Evolutionary conservation across 1,140 invertebrate genomes (phyloP), one percentile per base, ranked within the genome.

Genomic region (Cydia splendana): DNA sequence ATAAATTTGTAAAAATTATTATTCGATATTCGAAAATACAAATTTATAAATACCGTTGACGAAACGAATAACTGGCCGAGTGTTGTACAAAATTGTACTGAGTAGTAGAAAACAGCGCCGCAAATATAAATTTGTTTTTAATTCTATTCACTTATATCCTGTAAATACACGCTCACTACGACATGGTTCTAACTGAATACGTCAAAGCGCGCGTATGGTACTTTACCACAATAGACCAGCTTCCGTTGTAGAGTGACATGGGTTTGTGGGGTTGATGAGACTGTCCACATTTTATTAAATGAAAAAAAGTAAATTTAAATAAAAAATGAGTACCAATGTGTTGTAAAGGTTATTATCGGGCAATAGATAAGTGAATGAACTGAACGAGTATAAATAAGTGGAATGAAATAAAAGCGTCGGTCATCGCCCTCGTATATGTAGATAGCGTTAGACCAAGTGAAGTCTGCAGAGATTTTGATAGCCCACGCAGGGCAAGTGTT

Each of bases 211-310:
- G 67, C 67, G 34, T 38, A 34, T 71, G 30, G 28, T 71, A 71
- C 67, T 71, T 42, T 71, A 38, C 45, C 67, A 71, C 67, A 71
- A 71, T 71, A 71, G 28, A 2, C 15, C 67, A 71, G 67, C 67
- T 38, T 71, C 67, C 67, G 30, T 34, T 20, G 67, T 62, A 71
- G 30, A 45, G 67, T 45, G 67, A 71, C 67, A 10, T 10, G 12
- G 67, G 34, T 71, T 20, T 20, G 2, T n/a, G 34, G 67, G n/a
- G 67, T n/a, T 71, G n/a, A 38, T 71, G 30, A 12, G 67, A 71
- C 67, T 18, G 67, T 71, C 67, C 67, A 10, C 15, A 42, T 71
- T 71, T 34, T n/a, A 18, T 30, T 15, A 67, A 30, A 38, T 34
- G 34, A 71, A 20, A 62, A 62, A 62, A 10, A 24, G 13, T 15